These are phyloP conservation scores for Hirtodrosophila trivittata DNA, from an alignment of 2,888 invertebrate species.

Conservation along the genomic window DNA sequence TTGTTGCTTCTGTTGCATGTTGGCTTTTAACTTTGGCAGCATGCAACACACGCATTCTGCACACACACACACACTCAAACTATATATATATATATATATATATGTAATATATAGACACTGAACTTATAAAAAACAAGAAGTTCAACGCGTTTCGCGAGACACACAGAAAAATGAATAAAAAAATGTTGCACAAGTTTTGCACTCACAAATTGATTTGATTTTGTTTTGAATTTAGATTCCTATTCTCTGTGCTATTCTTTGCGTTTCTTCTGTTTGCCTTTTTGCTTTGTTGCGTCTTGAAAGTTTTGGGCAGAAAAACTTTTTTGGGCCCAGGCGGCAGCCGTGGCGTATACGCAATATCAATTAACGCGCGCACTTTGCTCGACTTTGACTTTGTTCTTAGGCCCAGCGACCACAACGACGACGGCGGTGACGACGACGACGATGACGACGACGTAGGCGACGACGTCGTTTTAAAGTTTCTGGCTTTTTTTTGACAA, in stretches of 20 bases:
- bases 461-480: constrained; percentile 44
- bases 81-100: too few relatives aligned
- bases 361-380: constrained; percentile 65
- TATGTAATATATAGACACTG: constrained; percentile 2
- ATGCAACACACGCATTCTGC: constrained; percentile 35
- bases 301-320: constrained; percentile 26
- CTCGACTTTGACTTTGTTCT: constrained; percentile 54
- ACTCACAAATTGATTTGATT: not conserved
- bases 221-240: not conserved
- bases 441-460: constrained; percentile 17
- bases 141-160: constrained; percentile 1
- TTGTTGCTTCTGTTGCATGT: constrained; percentile 38
- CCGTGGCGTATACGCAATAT: constrained; percentile 64
- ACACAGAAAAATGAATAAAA: not conserved
- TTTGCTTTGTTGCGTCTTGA: constrained; percentile 13
- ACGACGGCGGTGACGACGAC: constrained; percentile 14
- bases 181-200: not conserved
- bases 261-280: not conserved
- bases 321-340: constrained; percentile 11
- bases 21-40: constrained; percentile 12
- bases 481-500: constrained; percentile 11
- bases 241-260: constrained; percentile 1
- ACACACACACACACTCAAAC: constrained; percentile 11
- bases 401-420: constrained; percentile 22
- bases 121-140: not conserved